Percentiles rank a stretch among this genome's conserved stretches.
These are phyloP conservation scores for Turritopsis dohrnii DNA, from an alignment of 30 jellyfish, hydroid and myxozoan species.

Conservation along the genomic window DNA sequence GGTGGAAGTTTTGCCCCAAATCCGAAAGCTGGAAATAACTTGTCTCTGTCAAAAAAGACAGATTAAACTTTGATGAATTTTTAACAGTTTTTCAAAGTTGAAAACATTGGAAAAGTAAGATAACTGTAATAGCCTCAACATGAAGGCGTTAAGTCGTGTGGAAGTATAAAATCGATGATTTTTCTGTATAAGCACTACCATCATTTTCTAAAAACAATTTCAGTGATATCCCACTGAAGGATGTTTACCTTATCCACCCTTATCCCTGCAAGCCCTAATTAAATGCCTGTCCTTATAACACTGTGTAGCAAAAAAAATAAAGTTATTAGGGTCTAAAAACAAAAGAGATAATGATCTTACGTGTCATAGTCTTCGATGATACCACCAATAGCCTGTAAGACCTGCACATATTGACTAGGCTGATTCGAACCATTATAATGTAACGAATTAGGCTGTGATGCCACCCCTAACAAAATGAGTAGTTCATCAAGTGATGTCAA, in stretches of 20 bases:
- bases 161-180: no score
- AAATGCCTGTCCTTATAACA: background rate
- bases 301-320: background rate
- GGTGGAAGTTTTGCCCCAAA: constrained; percentile 69
- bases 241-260: no score
- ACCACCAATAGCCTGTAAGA: constrained; percentile 61
- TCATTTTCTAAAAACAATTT: no score
- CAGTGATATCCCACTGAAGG: no score
- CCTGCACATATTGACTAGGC: constrained; percentile 80
- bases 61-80: background rate
- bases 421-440: constrained; percentile 53
- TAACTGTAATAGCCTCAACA: no score
- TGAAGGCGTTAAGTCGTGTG: no score
- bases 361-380: constrained; percentile 75
- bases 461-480: no score
- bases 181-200: no score
- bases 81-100: no score
- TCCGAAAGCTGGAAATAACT: constrained; percentile 77
- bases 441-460: constrained; percentile 46
- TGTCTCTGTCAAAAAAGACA: constrained; percentile 30
- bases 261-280: background rate
- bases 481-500: no score
- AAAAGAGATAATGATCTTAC: constrained; percentile 29
- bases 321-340: background rate
- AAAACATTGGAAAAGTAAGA: no score